Evolutionary conservation across 2,113 vertebrate genomes (phyloP).

Genomic region (Syngnathus floridae): DNA sequence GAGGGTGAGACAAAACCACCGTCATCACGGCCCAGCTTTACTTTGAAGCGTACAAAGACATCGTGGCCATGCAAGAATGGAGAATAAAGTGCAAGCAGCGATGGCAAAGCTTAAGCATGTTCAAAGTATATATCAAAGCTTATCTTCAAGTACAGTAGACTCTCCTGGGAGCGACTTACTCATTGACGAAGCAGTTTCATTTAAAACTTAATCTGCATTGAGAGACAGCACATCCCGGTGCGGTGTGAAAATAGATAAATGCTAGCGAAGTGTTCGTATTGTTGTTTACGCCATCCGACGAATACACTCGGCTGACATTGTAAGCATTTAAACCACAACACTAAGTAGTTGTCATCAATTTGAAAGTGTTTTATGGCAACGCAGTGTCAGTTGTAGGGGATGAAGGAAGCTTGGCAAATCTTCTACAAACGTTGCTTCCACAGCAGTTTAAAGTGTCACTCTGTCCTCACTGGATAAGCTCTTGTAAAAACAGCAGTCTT

Average conservation of each 20-base stretch:
- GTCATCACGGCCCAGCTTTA: slow-evolving; percentile 12
- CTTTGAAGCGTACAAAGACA: not conserved
- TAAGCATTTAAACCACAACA: not conserved
- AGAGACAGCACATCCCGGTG: not conserved
- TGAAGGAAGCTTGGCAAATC: slow-evolving; percentile 5
- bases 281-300: not conserved
- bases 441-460: not conserved
- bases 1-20: slow-evolving; percentile 72
- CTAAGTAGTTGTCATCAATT: slow-evolving; percentile 9
- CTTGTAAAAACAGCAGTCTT: not conserved
- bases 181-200: slow-evolving; percentile 7
- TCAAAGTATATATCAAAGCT: slow-evolving; percentile 14
- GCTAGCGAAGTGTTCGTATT: not conserved
- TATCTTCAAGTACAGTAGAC: slow-evolving; percentile 8
- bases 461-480: not conserved
- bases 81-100: not conserved
- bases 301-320: not conserved
- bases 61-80: not conserved
- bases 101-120: slow-evolving; percentile 2
- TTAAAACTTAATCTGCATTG: not conserved
- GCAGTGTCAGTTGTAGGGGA: slow-evolving; percentile 1
- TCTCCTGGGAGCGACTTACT: slow-evolving; percentile 7
- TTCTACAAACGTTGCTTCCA: not conserved
- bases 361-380: not conserved
- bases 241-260: slow-evolving; percentile 9